Percentiles rank a stretch among this genome's conserved stretches.
phyloP scores from a whole-genome alignment of 2,797 vertebrate species.

The Notolabrus celidotus region DNA sequence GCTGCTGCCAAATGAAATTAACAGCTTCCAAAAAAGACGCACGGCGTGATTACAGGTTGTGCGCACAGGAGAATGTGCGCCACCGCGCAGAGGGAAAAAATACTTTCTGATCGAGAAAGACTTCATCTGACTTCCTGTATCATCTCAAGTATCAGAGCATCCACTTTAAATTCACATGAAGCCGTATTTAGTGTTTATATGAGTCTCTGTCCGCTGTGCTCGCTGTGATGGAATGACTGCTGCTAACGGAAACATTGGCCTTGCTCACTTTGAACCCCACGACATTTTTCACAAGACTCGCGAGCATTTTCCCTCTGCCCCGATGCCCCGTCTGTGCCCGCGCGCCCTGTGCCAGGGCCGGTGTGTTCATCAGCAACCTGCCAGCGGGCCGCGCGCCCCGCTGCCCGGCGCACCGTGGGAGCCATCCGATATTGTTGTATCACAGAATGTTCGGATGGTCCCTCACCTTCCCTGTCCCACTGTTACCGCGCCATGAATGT shows the following conservation, averaged over 20 bases:
- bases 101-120: not conserved
- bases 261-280: slow-evolving; percentile 22
- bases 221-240: slow-evolving; percentile 53
- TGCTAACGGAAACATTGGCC: slow-evolving; percentile 36
- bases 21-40: slow-evolving; percentile 49
- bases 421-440: slow-evolving; percentile 73
- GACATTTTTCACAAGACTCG: slow-evolving; percentile 55
- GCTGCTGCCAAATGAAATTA: slow-evolving; percentile 51
- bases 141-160: not conserved
- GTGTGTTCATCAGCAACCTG: slow-evolving; percentile 80
- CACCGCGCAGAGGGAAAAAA: not conserved
- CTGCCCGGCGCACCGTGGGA: slow-evolving; percentile 76
- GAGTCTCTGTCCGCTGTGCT: not conserved
- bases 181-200: not conserved
- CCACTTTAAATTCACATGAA: not conserved
- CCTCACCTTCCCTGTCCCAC: slow-evolving; percentile 35
- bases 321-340: slow-evolving; percentile 62
- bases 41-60: slow-evolving; percentile 68
- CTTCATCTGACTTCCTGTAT: not conserved
- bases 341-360: slow-evolving; percentile 78
- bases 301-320: slow-evolving; percentile 42
- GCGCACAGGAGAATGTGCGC: slow-evolving; percentile 45
- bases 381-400: slow-evolving; percentile 81
- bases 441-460: slow-evolving; percentile 47
- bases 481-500: slow-evolving; percentile 7